A percentile compares a stretch with the other conserved stretches of the same genome.
These are phyloP conservation scores for Heliconius nattereri DNA, from an alignment of 1,140 invertebrate species.

Conservation along the genomic window DNA sequence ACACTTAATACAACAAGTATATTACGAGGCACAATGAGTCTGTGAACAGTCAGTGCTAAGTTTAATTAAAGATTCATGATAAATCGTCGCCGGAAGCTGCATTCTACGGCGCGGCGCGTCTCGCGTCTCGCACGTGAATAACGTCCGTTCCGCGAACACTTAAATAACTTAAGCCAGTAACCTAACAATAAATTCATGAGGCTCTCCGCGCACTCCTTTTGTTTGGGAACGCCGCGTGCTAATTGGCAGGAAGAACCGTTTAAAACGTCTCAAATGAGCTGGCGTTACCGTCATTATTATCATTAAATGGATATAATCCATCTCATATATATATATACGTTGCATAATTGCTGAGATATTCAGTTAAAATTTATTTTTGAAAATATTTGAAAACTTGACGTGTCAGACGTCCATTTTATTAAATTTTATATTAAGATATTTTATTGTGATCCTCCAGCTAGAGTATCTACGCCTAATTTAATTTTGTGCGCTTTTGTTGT, in stretches of 20 bases:
- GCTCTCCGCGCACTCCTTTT: constrained; percentile 57
- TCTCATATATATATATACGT: constrained; percentile 19
- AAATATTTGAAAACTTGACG: neutral
- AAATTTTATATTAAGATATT: constrained; percentile 36
- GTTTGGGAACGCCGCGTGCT: constrained; percentile 64
- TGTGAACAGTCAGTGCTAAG: constrained; percentile 69
- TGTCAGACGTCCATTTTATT: constrained; percentile 23
- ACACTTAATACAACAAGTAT: constrained; percentile 56
- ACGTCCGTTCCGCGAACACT: constrained; percentile 72
- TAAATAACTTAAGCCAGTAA: constrained; percentile 78
- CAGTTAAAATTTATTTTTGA: constrained; percentile 24
- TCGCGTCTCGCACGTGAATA: constrained; percentile 71
- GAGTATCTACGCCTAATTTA: constrained; percentile 67
- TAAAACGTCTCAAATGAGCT: constrained; percentile 66
- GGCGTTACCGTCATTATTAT: constrained; percentile 49
- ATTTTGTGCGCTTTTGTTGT: constrained; percentile 70
- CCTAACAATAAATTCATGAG: constrained; percentile 78
- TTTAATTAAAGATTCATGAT: constrained; percentile 81
- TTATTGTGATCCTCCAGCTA: constrained; percentile 41
- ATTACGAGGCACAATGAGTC: constrained; percentile 64
- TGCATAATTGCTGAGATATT: constrained; percentile 24
- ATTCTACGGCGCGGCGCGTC: constrained; percentile 67
- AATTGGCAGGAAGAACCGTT: constrained; percentile 75
- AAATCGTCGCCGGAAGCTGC: constrained; percentile 78
- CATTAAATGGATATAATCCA: constrained; percentile 37